Conservation (phyloP, 1,140 invertebrate species). For the Tenebrio molitor region DNA sequence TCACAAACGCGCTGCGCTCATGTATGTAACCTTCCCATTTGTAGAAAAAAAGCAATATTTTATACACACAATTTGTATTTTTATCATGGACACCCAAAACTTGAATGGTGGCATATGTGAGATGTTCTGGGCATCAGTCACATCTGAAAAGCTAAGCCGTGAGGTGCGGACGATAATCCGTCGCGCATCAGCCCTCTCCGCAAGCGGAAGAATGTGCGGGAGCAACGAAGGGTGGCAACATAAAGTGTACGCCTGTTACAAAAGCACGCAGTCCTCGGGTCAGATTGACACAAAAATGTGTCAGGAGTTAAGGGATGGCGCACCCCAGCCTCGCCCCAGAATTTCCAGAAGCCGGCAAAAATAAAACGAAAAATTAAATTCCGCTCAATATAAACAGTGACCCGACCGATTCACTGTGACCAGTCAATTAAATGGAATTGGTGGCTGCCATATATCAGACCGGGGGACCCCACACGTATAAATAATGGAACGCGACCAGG, state of each 20-base stretch:
- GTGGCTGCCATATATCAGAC: conserved; percentile 61
- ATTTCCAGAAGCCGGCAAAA: conserved; percentile 11
- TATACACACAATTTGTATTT: no score
- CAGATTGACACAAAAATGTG: conserved; percentile 45
- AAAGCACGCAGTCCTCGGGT: conserved; percentile 26
- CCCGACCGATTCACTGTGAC: conserved; percentile 57
- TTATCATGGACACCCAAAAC: no score
- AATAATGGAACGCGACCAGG: conserved; percentile 56
- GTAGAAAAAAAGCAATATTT: no score
- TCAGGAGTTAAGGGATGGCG: conserved; percentile 29
- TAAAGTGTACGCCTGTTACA: conserved; percentile 39
- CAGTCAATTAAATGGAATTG: conserved; percentile 64
- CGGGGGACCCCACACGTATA: conserved; percentile 61
- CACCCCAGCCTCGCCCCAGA: conserved; percentile 24
- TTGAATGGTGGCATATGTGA: no score
- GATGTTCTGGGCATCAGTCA: no score
- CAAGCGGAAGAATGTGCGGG: conserved; percentile 3
- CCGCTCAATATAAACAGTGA: conserved; percentile 51
- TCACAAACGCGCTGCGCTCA: no score
- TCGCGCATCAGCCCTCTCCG: no score
- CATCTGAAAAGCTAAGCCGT: no score
- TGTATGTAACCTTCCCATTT: no score
- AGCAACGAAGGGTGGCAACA: not conserved
- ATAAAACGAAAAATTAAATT: conserved; percentile 33
- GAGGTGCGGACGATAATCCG: no score